Evolutionary conservation across 2,888 invertebrate genomes (phyloP), one percentile per base, ranked within the genome.

Genomic region (Eurytoma californica): DNA sequence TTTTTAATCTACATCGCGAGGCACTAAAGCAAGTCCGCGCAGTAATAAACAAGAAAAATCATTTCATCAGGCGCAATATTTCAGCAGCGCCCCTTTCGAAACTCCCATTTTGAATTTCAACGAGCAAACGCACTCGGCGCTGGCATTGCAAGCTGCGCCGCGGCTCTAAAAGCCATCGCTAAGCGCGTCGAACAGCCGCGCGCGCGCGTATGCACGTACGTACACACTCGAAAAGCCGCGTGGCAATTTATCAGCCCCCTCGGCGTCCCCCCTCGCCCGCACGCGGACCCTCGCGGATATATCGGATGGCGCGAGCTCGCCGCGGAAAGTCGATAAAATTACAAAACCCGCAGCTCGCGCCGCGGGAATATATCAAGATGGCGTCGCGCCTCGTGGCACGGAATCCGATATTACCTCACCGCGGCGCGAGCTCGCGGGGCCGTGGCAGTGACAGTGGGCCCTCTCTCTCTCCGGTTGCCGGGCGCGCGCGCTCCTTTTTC

Each of bases 401-500:
- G 86, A 86, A 86, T 86, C 85, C 82, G 84, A 85, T 86, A 87
- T 89, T 89, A 89, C 89, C 88, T 89, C 88, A 89, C 87, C 83
- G 85, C 55, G 60, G 53, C 20, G 53, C 3, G 57, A 47, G 13
- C 30, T 39, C 70, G 65, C 24, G 24, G 24, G 76, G 85, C 87
- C 88, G 86, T 88, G 89, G 87, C 89, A 88, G 88, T 88, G 88
- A 88, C 88, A 89, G 89, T 89, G 89, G 86, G 86, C 80, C 75
- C 72, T 74, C 57, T 72, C 81, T 77, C 78, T 72, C 65, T 69
- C 77, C 24, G 58, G 39, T 65, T 30, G 58, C 76, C 65, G 61
- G 24, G 72, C 61, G 70, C 72, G 49, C 61, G 16, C 24, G 72
- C 63, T 63, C 72, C 63, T 63, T 65, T 63, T 72, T 39, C 53